Base-by-base conservation (phyloP, 92 coral and sea anemone genomes). In the Meandrina meandrites region DNA sequence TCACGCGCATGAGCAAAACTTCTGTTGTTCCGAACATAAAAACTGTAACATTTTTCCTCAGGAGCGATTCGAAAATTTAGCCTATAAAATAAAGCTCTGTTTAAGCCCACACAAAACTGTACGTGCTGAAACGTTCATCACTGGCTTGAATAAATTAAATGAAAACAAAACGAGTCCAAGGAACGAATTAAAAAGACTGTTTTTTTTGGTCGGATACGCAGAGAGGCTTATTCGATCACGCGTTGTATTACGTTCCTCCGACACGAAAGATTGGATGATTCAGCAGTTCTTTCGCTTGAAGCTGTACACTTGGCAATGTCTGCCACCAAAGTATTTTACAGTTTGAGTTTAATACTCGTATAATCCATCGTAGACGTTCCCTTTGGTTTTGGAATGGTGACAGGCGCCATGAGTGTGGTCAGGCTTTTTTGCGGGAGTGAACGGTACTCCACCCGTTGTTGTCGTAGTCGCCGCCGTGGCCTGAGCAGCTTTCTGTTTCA, bases 401-500 rank as follows among this genome's bases (percentile, higher is more conserved):
- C 80, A 77, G 51, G 91, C 82, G 0, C 84, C 93, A 12, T 90
- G 86, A 4, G 86, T 62, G 48, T 93, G 96, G 30, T 93, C 98
- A 37, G 92, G 86, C 60, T 94, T 94, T 74, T 91, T 93, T 24
- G 88, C 57, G 27, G 95, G 91, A n/a, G 95, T 90, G 70, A 67
- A 85, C 34, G 93, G 91, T 47, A 83, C 92, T 81, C 91, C 90
- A 30, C 91, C 80, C 40, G 94, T 79, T 10, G 81, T 74, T 1
- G 96, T 91, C 40, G 95, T 66, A 12, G 93, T 88, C 21, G 89
- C 87, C 17, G 98, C 94, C 51, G 89, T 87, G 7, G 92, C 96
- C 40, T 94, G 98, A 2, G 98, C 96, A 3, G 97, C 99, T 88
- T 92, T 93, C 90, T 96, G 99, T 79, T 96, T 96, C 91, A 96